Evolutionary conservation across 2,888 invertebrate genomes (phyloP).

Genomic region (Steromphala cineraria): DNA sequence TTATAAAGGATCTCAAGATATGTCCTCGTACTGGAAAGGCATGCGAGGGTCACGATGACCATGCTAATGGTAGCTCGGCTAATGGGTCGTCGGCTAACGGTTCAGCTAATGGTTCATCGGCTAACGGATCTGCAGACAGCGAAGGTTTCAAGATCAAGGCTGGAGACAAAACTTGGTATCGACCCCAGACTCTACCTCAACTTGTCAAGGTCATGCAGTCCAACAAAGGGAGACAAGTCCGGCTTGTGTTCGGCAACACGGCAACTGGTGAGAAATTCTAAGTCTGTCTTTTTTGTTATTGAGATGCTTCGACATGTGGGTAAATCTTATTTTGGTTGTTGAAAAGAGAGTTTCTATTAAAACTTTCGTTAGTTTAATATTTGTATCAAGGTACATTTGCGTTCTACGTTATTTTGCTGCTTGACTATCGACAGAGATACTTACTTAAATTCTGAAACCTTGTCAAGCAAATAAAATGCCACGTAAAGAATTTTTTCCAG

Average conservation of each 20-base stretch:
- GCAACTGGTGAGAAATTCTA: constrained; percentile 79
- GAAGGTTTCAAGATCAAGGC: constrained; percentile 22
- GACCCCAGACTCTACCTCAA: constrained; percentile 31
- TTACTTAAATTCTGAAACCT: no score
- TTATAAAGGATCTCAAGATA: neutral
- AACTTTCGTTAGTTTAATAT: no score
- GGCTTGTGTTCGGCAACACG: constrained; percentile 84
- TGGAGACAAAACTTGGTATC: constrained; percentile 31
- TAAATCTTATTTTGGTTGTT: no score
- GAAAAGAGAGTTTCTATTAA: no score
- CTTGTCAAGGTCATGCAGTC: constrained; percentile 31
- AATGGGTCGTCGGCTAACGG: neutral
- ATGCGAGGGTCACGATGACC: neutral
- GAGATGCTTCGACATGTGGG: no score
- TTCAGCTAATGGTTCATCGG: neutral
- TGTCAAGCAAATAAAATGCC: no score
- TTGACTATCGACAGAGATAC: no score
- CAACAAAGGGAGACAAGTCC: constrained; percentile 25
- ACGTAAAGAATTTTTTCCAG: no score
- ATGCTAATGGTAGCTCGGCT: neutral
- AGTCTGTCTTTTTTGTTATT: no score
- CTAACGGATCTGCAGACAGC: neutral
- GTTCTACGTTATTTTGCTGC: no score
- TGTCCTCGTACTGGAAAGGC: neutral
- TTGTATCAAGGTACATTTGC: no score